These are phyloP conservation scores for Micrastur ruficollis DNA, from an alignment of 2,797 vertebrate species.

Conservation along the genomic window DNA sequence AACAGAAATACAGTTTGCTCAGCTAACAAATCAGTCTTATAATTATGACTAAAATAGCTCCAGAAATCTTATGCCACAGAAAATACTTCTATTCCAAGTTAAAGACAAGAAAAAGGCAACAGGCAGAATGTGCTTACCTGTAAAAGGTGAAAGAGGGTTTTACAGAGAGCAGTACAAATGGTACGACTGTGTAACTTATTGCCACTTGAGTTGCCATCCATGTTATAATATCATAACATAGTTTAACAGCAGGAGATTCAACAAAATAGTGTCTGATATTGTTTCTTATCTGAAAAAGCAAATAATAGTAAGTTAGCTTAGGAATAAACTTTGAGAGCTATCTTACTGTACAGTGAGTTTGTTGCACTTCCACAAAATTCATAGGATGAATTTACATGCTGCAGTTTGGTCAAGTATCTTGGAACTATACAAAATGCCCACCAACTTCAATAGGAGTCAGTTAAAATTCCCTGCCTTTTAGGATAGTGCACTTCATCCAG, in stretches of 20 bases:
- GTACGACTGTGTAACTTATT: slow-evolving; percentile 95
- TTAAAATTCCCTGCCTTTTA: neutral
- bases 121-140: slow-evolving; percentile 77
- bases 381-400: neutral
- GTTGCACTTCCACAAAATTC: neutral
- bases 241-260: slow-evolving; percentile 80
- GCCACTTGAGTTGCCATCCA: slow-evolving; percentile 91
- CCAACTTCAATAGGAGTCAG: neutral
- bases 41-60: neutral
- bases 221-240: slow-evolving; percentile 89
- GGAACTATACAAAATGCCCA: neutral
- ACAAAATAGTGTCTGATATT: slow-evolving; percentile 90
- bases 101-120: neutral
- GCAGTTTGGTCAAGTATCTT: neutral
- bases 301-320: neutral
- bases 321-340: neutral
- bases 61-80: neutral
- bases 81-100: neutral
- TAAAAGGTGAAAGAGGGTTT: slow-evolving; percentile 91
- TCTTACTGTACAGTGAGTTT: neutral
- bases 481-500: neutral
- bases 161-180: slow-evolving; percentile 92
- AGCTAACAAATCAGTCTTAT: neutral
- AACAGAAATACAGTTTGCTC: neutral
- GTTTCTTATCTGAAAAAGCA: slow-evolving; percentile 85